A percentile compares a stretch with the other conserved stretches of the same genome.
These are phyloP conservation scores for Lophius piscatorius DNA, from an alignment of 2,113 vertebrate species.

Conservation along the genomic window DNA sequence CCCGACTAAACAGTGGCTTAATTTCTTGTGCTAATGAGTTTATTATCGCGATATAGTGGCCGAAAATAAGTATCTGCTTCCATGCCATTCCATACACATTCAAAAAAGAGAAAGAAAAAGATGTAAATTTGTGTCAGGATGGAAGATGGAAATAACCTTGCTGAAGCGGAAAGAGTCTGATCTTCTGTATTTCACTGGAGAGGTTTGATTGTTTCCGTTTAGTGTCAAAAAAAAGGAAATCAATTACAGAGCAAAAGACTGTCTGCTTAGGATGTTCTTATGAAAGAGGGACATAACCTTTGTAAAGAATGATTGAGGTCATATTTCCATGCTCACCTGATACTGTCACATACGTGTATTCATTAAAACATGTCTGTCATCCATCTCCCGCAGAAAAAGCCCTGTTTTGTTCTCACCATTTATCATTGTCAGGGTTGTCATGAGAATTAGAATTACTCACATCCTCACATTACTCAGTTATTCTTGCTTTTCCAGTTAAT, in stretches of 20 bases:
- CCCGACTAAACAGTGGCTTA: no score
- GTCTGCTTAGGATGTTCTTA: conserved; percentile 65
- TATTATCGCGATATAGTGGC: no score
- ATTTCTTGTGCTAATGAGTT: no score
- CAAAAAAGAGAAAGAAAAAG: no score
- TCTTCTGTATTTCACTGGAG: conserved; percentile 3
- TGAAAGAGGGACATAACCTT: conserved; percentile 76
- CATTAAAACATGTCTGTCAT: conserved; percentile 80
- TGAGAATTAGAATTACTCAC: conserved; percentile 57
- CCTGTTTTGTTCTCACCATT: conserved; percentile 68
- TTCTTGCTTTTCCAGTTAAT: conserved; percentile 46
- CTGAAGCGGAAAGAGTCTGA: no score
- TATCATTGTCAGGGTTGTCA: conserved; percentile 77
- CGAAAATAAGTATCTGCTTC: no score
- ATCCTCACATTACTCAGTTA: conserved; percentile 45
- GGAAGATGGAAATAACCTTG: no score
- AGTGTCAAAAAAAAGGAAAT: conserved; percentile 60
- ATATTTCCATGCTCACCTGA: conserved; percentile 78
- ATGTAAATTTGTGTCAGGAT: no score
- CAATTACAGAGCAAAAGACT: conserved; percentile 59
- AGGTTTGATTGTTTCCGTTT: conserved; percentile 33
- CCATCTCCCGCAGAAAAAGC: conserved; percentile 52
- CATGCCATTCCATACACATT: no score
- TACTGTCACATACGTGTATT: conserved; percentile 71
- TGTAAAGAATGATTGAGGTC: conserved; percentile 72